Conservation (phyloP, 2,113 vertebrate genomes). For the Sturnus vulgaris region DNA sequence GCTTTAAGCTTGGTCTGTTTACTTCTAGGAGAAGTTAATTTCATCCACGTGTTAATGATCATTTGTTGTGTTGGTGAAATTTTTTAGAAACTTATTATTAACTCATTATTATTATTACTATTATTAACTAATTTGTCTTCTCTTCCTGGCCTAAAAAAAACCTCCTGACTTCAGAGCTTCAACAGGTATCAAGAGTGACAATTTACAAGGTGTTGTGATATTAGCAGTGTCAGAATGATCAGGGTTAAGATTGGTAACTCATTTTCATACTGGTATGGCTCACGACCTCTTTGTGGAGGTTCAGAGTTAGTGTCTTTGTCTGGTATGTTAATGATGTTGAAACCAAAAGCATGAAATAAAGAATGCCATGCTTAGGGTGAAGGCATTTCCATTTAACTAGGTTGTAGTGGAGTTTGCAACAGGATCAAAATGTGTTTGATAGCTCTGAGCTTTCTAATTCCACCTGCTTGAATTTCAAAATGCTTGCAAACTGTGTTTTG, state of each 20-base stretch:
- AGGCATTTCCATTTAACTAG: not conserved
- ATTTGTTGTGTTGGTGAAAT: not conserved
- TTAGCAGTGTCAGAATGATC: not conserved
- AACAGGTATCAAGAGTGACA: not conserved
- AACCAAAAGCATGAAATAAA: not conserved
- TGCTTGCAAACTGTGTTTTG: not conserved
- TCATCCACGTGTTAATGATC: not conserved
- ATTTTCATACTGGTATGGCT: not conserved
- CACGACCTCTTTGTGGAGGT: not conserved
- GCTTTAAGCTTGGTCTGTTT: not conserved
- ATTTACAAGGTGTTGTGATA: not conserved
- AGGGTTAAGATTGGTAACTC: not conserved
- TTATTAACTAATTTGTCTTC: not conserved
- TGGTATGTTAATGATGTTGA: not conserved
- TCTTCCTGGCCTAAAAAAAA: not conserved
- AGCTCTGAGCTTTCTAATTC: not conserved
- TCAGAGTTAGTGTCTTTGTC: not conserved
- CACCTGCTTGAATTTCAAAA: not conserved
- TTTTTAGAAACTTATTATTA: not conserved
- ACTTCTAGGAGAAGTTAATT: not conserved
- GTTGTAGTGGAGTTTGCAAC: not conserved
- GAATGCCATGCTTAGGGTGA: not conserved
- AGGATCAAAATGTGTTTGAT: not conserved
- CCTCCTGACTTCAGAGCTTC: not conserved
- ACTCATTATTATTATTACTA: no score